Evolutionary conservation across 2,797 vertebrate species (phyloP), one percentile per base, ranked within the genome.

Genomic region (Anabas testudineus): DNA sequence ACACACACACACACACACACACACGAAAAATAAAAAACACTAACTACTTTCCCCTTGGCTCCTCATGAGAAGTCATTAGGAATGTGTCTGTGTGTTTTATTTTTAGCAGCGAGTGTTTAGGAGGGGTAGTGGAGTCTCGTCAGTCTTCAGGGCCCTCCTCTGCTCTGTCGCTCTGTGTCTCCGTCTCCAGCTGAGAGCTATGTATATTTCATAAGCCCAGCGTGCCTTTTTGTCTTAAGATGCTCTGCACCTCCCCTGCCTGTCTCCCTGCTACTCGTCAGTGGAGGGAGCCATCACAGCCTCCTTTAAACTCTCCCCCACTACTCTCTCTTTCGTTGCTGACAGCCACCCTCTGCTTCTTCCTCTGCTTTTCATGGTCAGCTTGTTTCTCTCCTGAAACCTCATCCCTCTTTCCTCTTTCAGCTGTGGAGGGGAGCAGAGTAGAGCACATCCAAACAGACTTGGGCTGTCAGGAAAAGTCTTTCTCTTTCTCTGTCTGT

Each of bases 191-290:
- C 87, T 89, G 88, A 88, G 89, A 86, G 82, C 78, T 80, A 91
- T 93, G 91, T 93, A 91, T 93, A 93, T 93, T 93, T 94, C 89
- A 93, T 93, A 90, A 90, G 84, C 85, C 89, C 82, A 76, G 83
- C 88, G 85, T 90, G 83, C 82, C 83, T 90, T 89, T 91, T 91
- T 92, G 89, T 93, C 88, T 88, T 84, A 83, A 82, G 87, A 92
- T 82, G 81, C 53, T 56, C 77, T 67, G 64, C 81, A 75, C 81
- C 86, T 85, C 83, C 79, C 76, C 73, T 84, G 87, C 76, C 87
- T 90, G 86, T 91, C 87, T 91, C 86, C 61, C 70, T 81, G 74
- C 74, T 64, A 48, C 82, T 92, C 82, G 65, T 92, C 90, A 86
- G 71, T 84, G 81, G 80, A 79, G 74, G 81, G 76, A 90, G 78